Evolutionary conservation across 1,140 invertebrate species (phyloP).

Genomic region (Prorops nasuta): DNA sequence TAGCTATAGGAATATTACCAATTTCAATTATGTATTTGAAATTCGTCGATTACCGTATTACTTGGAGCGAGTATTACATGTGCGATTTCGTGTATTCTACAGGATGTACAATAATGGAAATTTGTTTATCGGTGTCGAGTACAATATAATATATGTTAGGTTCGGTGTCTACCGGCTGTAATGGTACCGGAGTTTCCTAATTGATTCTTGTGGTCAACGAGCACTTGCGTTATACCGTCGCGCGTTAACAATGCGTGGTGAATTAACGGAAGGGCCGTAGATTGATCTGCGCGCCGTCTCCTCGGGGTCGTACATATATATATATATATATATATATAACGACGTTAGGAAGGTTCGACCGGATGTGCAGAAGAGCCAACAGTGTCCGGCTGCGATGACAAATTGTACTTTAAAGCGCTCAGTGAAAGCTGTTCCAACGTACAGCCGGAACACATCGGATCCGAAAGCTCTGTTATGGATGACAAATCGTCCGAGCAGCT

Average conservation of each 20-base stretch:
- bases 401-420: slow-evolving; percentile 35
- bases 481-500: slow-evolving; percentile 36
- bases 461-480: slow-evolving; percentile 33
- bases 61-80: no score
- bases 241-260: background rate
- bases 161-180: background rate
- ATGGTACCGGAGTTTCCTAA: background rate
- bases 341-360: slow-evolving; percentile 5
- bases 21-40: background rate
- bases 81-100: no score
- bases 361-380: slow-evolving; percentile 18
- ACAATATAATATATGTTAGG: background rate
- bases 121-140: no score
- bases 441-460: slow-evolving; percentile 26
- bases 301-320: no score
- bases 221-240: slow-evolving; percentile 23
- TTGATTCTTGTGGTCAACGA: background rate
- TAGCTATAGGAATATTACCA: background rate
- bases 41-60: no score
- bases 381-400: slow-evolving; percentile 29
- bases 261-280: background rate
- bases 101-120: no score
- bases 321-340: no score
- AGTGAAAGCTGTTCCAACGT: slow-evolving; percentile 28
- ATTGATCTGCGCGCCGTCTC: no score